These are phyloP conservation scores for Halocaridina rubra DNA, from an alignment of 2,888 invertebrate genomes.

Conservation along the genomic window DNA sequence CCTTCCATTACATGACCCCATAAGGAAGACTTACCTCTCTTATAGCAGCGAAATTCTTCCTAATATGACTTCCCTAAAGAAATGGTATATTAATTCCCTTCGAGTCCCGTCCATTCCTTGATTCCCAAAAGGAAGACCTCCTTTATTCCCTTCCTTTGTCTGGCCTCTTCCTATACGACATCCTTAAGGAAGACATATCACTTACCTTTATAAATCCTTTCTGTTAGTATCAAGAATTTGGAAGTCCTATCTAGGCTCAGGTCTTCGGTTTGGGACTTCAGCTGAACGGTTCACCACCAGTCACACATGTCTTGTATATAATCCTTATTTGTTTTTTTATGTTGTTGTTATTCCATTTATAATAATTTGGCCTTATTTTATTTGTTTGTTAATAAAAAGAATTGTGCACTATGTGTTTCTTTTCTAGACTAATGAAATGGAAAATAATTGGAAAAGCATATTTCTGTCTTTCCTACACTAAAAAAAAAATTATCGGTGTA, in stretches of 20 bases:
- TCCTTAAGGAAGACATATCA: not conserved
- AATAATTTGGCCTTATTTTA: not conserved
- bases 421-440: too few species aligned
- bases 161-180: too few species aligned
- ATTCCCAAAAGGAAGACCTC: not conserved
- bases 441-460: too few species aligned
- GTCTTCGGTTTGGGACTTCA: not conserved
- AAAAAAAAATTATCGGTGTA: too few species aligned
- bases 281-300: not conserved
- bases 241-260: not conserved
- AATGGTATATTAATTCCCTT: too few species aligned
- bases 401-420: too few species aligned
- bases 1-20: not conserved
- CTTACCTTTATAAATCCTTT: not conserved
- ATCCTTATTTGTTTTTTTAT: too few species aligned
- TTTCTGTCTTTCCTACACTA: too few species aligned
- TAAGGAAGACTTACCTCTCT: not conserved
- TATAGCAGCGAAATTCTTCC: too few species aligned
- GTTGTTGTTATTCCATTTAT: not conserved
- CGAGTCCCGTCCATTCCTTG: too few species aligned
- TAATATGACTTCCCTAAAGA: too few species aligned
- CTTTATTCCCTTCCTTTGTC: too few species aligned
- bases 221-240: not conserved
- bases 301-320: slow-evolving; percentile 45
- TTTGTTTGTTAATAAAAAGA: slow-evolving; percentile 17